phyloP scores from a whole-genome alignment of 2,797 vertebrate species.

The Bufotes viridis region DNA sequence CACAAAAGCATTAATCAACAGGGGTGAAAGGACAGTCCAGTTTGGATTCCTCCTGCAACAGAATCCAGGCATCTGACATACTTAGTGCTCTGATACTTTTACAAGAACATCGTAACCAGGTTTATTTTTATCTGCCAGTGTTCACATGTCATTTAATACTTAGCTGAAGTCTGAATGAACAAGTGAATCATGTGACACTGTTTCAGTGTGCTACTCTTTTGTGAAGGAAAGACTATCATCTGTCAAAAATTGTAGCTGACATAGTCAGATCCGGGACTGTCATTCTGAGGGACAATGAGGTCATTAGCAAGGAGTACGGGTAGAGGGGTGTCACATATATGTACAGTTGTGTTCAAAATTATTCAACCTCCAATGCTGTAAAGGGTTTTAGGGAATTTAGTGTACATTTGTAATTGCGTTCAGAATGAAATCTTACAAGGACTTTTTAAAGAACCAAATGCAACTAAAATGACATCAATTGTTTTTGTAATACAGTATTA shows the following conservation, averaged over 20 bases:
- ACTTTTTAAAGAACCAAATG: too few species aligned
- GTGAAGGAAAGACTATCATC: slow-evolving; percentile 26
- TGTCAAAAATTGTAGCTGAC: slow-evolving; percentile 9
- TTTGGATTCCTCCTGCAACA: slow-evolving; percentile 56
- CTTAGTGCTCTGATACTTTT: slow-evolving; percentile 49
- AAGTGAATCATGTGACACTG: slow-evolving; percentile 44
- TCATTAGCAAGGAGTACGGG: background rate
- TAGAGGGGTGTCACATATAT: background rate
- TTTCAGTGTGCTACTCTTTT: slow-evolving; percentile 25
- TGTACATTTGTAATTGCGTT: too few species aligned
- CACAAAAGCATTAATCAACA: slow-evolving; percentile 43
- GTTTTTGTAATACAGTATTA: too few species aligned
- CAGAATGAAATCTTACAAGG: too few species aligned
- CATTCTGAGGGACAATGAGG: background rate
- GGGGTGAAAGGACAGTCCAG: slow-evolving; percentile 47
- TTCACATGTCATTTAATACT: slow-evolving; percentile 52
- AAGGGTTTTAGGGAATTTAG: too few species aligned
- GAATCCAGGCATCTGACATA: slow-evolving; percentile 48
- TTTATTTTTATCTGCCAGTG: slow-evolving; percentile 59
- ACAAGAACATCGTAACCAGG: slow-evolving; percentile 48
- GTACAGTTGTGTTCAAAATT: too few species aligned
- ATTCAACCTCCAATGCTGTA: too few species aligned
- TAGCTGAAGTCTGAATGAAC: slow-evolving; percentile 43
- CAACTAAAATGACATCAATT: too few species aligned
- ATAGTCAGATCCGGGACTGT: slow-evolving; percentile 4